Base-by-base conservation (phyloP, 2,113 vertebrate genomes). In the Ardeotis arabs region DNA sequence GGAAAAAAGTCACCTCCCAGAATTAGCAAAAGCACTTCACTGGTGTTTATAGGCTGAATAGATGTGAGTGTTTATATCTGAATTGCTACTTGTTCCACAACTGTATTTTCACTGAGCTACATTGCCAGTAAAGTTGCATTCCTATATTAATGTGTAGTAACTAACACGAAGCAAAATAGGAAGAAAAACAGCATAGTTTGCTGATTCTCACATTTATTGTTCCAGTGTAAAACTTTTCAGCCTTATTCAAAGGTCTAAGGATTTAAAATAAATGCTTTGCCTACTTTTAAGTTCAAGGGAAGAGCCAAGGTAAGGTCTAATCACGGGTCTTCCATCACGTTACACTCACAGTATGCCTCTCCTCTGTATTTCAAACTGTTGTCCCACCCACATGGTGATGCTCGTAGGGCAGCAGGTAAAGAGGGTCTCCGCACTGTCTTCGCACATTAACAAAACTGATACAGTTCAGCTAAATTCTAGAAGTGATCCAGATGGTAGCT, bases 341-440 rank as follows among this genome's bases (percentile, higher is more conserved):
- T 39, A 6, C 33, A 28, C 14, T 37, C 28, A 50, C 1, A 0
- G 28, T 11, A 56, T 78, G 23, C 27, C 31, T 87, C 24, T 28
- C 55, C 86, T 78, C 64, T 55, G 10, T 14, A 7, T 74, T 73
- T 90, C 68, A 41, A 35, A 31, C 50, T 64, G 9, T 20, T 45
- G 31, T 64, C 27, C 56, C 55, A 37, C 56, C 14, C 10, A 24
- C 41, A 44, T 10, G 14, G 29, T 17, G 47, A 37, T 50, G 27
- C 44, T 59, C 2, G 0, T 1, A 78, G 35, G 29, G 56, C 41
- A 66, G 41, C 50, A 66, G 33, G 4, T 29, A 19, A 64, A 76
- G n/a, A 66, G 15, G 10, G 31, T 62, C 44, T 35, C 56, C 0
- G 0, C 23, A 15, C 4, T 12, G 33, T 14, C 29, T 41, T 37